These are phyloP conservation scores for Xerus inauris DNA, from an alignment of 2,113 vertebrate species.

Conservation along the genomic window DNA sequence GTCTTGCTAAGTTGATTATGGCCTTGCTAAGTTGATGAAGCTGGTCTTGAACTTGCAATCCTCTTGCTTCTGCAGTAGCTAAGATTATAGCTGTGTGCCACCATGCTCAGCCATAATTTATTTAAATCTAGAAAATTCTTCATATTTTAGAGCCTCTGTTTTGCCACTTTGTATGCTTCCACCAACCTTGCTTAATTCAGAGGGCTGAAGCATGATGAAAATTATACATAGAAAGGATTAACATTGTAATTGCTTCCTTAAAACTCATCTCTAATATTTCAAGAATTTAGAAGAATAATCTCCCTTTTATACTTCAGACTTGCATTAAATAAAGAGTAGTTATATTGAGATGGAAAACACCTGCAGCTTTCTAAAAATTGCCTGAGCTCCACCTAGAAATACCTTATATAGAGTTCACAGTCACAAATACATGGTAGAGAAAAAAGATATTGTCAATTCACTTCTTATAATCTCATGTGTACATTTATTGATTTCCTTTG, in stretches of 20 bases:
- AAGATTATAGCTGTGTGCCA: no score
- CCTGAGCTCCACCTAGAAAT: background rate
- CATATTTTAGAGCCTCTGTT: background rate
- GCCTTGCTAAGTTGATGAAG: no score
- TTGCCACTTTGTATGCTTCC: background rate
- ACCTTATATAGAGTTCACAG: background rate
- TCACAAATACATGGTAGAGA: background rate
- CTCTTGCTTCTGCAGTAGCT: no score
- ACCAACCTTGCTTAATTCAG: background rate
- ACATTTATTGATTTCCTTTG: background rate
- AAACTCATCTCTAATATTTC: constrained; percentile 31
- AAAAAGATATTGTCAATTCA: background rate
- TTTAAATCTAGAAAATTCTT: background rate
- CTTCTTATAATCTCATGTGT: background rate
- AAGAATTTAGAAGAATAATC: background rate
- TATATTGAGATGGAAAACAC: background rate
- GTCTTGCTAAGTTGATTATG: no score
- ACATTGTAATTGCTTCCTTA: constrained; percentile 33
- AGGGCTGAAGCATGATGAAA: background rate
- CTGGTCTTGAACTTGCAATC: no score
- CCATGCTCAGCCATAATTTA: background rate
- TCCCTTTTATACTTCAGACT: constrained; percentile 9
- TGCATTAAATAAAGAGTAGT: background rate
- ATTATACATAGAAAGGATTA: background rate
- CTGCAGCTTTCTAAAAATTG: background rate